Percentiles rank a stretch among this genome's conserved stretches.
These are phyloP conservation scores for Carassius gibelio DNA, from an alignment of 2,113 vertebrate genomes.

Conservation along the genomic window DNA sequence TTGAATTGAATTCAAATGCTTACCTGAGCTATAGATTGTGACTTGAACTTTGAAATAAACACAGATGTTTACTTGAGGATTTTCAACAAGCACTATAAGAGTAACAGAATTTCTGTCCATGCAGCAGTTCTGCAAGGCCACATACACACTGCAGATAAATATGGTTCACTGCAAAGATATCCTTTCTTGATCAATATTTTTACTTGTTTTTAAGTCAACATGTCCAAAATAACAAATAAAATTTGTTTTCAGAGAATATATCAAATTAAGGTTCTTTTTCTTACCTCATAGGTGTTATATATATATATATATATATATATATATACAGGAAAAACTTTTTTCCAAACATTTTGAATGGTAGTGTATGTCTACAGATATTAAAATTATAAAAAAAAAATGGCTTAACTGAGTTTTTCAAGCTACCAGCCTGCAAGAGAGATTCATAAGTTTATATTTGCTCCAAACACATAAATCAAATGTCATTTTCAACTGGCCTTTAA, in stretches of 20 bases:
- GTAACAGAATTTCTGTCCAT: background rate
- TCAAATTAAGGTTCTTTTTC: too few species aligned
- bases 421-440: background rate
- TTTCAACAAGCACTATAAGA: constrained; percentile 11
- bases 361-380: too few species aligned
- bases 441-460: background rate
- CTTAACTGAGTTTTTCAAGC: background rate
- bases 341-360: too few species aligned
- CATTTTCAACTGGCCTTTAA: background rate
- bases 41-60: constrained; percentile 30
- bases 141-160: background rate
- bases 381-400: too few species aligned
- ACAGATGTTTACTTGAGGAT: constrained; percentile 34
- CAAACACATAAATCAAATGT: background rate
- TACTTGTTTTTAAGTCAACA: background rate
- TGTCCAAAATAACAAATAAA: too few species aligned
- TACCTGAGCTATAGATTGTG: constrained; percentile 33
- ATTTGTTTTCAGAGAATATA: too few species aligned
- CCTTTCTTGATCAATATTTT: background rate
- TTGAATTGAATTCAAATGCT: constrained; percentile 32
- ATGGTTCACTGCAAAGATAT: background rate
- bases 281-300: too few species aligned
- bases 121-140: constrained; percentile 13
- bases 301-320: too few species aligned
- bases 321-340: too few species aligned